Percentiles rank a stretch among this genome's conserved stretches.
These are phyloP conservation scores for Leptogaster cylindrica DNA, from an alignment of 2,888 invertebrate species.

Conservation along the genomic window DNA sequence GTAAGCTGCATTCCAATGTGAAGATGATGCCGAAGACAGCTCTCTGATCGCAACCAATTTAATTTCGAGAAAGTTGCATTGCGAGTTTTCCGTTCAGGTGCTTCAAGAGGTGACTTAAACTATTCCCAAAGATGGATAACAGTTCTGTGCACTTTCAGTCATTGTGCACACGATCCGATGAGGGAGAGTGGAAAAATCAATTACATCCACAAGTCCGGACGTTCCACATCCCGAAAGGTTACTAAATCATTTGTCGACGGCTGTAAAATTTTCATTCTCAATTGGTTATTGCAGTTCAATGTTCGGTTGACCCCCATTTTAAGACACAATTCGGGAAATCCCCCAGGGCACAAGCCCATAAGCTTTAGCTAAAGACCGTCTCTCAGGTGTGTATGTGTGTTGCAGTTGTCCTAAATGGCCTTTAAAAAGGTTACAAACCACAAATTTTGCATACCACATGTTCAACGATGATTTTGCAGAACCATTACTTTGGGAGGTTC, in stretches of 20 bases:
- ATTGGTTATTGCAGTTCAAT: too few relatives aligned
- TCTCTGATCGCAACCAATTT: neutral
- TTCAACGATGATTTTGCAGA: too few relatives aligned
- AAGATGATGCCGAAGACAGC: slow-evolving; percentile 31
- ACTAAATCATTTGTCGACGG: neutral
- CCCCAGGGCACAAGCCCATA: too few relatives aligned
- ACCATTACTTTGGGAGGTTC: too few relatives aligned
- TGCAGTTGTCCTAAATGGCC: too few relatives aligned
- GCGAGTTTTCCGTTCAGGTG: slow-evolving; percentile 32
- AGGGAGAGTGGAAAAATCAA: slow-evolving; percentile 25
- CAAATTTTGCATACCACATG: neutral
- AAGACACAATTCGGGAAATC: too few relatives aligned
- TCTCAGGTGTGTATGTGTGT: too few relatives aligned
- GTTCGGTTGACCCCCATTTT: slow-evolving; percentile 8
- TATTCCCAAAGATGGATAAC: slow-evolving; percentile 23
- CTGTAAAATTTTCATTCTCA: too few relatives aligned
- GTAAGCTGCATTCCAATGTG: slow-evolving; percentile 11
- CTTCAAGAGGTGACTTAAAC: slow-evolving; percentile 25
- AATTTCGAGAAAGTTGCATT: slow-evolving; percentile 26
- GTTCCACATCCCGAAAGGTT: neutral
- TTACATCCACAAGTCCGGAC: neutral
- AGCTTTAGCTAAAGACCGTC: too few relatives aligned
- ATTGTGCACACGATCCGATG: neutral
- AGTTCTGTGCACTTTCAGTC: slow-evolving; percentile 5
- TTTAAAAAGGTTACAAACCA: neutral